Conservation (phyloP, 2,888 invertebrate genomes). For the Spicauda simplicius region DNA sequence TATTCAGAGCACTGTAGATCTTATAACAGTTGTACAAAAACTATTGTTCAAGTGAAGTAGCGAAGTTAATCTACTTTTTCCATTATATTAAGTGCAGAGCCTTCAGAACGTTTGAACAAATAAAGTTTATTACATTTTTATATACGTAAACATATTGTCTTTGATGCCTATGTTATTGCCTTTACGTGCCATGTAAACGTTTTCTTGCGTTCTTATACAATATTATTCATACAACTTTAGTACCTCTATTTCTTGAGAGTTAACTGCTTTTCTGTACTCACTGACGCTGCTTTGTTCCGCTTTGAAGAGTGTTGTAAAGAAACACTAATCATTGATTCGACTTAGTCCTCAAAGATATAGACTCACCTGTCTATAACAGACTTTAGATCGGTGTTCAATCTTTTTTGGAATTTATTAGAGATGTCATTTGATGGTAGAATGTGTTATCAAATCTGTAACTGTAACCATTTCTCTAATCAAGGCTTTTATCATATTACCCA, state of each 20-base stretch:
- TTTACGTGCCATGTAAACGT: constrained; percentile 1
- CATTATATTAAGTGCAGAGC: constrained; percentile 2
- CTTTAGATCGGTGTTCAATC: no score
- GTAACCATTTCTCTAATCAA: no score
- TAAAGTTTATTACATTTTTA: constrained; percentile 5
- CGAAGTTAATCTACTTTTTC: background rate
- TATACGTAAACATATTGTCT: constrained; percentile 7
- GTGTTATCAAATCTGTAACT: no score
- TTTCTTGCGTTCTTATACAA: background rate
- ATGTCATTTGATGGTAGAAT: no score
- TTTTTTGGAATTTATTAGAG: no score
- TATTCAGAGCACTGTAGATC: background rate
- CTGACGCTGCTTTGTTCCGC: no score
- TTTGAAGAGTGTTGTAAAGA: no score
- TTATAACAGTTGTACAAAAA: background rate
- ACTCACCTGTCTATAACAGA: no score
- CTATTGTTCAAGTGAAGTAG: background rate
- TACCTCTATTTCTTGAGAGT: background rate
- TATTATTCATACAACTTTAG: background rate
- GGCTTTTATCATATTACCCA: no score
- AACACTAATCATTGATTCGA: no score
- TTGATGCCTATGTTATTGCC: constrained; percentile 5
- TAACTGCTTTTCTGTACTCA: no score
- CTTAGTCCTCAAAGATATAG: no score
- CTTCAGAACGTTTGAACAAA: background rate